Conservation (phyloP, 2,113 vertebrate genomes). For the Embiotoca jacksoni region DNA sequence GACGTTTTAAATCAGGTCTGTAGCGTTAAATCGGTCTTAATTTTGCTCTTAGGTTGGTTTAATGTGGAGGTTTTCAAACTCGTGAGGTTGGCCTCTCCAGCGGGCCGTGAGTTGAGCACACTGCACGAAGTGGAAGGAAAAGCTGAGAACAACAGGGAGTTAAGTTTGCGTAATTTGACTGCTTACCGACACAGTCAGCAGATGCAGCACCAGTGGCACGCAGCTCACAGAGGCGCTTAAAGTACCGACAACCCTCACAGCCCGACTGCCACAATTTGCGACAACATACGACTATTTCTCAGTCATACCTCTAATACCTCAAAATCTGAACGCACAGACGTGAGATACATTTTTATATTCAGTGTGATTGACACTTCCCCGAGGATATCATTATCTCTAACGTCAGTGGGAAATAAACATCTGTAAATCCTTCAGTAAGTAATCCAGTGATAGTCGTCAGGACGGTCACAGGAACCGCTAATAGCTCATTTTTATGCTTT, state of each 20-base stretch:
- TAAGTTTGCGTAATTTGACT: background rate
- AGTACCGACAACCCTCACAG: too few relatives aligned
- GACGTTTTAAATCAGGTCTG: background rate
- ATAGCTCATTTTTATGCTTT: too few relatives aligned
- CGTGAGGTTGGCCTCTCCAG: background rate
- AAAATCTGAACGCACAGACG: too few relatives aligned
- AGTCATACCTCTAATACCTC: too few relatives aligned
- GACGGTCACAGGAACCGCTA: too few relatives aligned
- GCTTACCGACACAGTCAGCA: background rate
- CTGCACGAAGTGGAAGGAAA: background rate
- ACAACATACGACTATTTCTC: too few relatives aligned
- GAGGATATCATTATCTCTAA: too few relatives aligned
- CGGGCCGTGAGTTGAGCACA: background rate
- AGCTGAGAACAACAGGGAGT: conserved; percentile 17
- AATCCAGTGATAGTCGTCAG: background rate
- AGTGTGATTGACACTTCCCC: too few relatives aligned
- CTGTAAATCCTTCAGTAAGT: background rate
- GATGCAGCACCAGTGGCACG: background rate
- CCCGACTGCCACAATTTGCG: too few relatives aligned
- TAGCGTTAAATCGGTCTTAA: background rate
- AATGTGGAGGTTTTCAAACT: background rate
- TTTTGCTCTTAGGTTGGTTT: background rate
- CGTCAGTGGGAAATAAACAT: too few relatives aligned
- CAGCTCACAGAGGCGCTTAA: conserved; percentile 2
- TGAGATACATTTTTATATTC: background rate